Evolutionary conservation across 2,113 vertebrate species (phyloP), one percentile per base, ranked within the genome.

Genomic region (Atractosteus spatula): DNA sequence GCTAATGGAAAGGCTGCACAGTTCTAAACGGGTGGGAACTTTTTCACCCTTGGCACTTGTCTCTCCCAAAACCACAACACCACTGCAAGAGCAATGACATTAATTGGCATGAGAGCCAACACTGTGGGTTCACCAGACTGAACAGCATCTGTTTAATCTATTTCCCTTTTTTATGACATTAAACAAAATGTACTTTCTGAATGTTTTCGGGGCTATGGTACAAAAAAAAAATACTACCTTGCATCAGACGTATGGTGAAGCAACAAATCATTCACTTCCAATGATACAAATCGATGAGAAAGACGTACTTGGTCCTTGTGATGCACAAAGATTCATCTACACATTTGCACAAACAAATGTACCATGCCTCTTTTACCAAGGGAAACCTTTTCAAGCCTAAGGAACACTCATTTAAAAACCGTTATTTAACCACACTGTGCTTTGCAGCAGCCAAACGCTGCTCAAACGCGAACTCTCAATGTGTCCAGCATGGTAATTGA

Each of bases 401-500:
- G 14, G 44, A 4, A 62, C 42, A 59, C 71, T 68, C 62, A 74
- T 71, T 65, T n/a, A 56, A 72, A 65, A 56, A 42, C 51, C 16
- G 6, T 64, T 56, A 76, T 65, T 41, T 66, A 69, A 55, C 55
- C 29, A 29, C 16, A 63, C 69, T 47, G 3, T 54, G 65, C 51
- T 61, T 79, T 29, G 68, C 65, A 70, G 51, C 59, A 68, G 47
- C 65, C 12, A 1, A 7, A 29, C 17, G 11, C 57, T 47, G 45
- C 13, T 64, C 55, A 6, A 42, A 56, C 54, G 47, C 0, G 62
- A 70, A 51, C 66, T 1, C 66, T 44, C 42, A 41, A 55, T 62
- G 68, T 80, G 68, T 66, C 64, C 70, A 72, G 82, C 77, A 80
- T 79, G 72, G 74, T 66, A 80, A 78, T 78, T 51, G 59, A 62